Evolutionary conservation across 2,113 vertebrate species (phyloP).

Genomic region (Bufo gargarizans): DNA sequence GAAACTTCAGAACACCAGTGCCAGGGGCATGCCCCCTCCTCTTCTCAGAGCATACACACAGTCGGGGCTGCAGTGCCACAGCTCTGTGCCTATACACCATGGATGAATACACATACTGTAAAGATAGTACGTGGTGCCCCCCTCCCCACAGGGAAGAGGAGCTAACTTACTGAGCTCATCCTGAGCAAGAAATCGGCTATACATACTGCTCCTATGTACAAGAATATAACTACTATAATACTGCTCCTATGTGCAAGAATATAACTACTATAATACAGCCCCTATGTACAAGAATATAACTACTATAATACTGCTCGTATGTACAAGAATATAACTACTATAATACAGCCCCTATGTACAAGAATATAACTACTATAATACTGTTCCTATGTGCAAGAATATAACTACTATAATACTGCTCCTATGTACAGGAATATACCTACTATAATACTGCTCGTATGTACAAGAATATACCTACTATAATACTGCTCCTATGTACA

Average conservation of each 20-base stretch:
- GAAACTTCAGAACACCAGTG: too few species aligned
- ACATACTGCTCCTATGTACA: not conserved
- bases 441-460: not conserved
- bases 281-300: constrained; percentile 9
- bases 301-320: not conserved
- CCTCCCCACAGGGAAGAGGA: too few species aligned
- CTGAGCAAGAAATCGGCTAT: not conserved
- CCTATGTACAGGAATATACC: constrained; percentile 1
- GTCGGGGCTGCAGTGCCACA: too few species aligned
- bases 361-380: constrained; percentile 17
- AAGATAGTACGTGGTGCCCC: too few species aligned
- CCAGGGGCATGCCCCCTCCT: too few species aligned
- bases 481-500: constrained; percentile 1
- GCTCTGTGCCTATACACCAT: too few species aligned
- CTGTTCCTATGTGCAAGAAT: not conserved
- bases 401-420: constrained; percentile 2
- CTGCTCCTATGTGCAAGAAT: not conserved
- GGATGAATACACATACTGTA: too few species aligned
- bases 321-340: constrained; percentile 4
- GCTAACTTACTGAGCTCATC: too few species aligned
- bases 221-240: constrained; percentile 16
- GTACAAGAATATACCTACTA: constrained; percentile 9
- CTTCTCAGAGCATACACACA: too few species aligned
- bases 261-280: constrained; percentile 6
- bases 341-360: not conserved